These are phyloP conservation scores for Bergia sp. DNA, from an alignment of 92 coral and sea anemone genomes.

Conservation along the genomic window DNA sequence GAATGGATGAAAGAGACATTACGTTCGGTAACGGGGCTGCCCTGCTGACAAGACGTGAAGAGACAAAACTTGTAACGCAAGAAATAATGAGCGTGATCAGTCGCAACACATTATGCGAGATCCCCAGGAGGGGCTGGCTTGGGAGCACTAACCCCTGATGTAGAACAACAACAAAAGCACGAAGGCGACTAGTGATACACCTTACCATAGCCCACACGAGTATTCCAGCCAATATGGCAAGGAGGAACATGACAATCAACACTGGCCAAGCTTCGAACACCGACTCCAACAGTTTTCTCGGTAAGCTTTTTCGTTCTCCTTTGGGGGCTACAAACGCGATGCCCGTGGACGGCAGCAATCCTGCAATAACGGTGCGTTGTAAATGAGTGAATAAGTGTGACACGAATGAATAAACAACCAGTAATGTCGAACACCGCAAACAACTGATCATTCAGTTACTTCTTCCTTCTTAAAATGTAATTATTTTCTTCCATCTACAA, in stretches of 20 bases:
- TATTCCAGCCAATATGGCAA: conserved; percentile 84
- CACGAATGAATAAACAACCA: too few species aligned
- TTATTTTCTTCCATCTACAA: not conserved
- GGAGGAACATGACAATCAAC: conserved; percentile 71
- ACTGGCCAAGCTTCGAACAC: conserved; percentile 93
- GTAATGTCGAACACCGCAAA: not conserved
- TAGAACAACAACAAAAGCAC: too few species aligned
- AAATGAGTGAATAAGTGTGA: not conserved
- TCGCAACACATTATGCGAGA: too few species aligned
- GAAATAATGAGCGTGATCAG: too few species aligned
- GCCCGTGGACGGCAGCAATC: conserved; percentile 68
- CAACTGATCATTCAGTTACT: not conserved
- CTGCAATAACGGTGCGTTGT: not conserved
- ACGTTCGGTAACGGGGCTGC: too few species aligned
- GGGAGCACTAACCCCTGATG: too few species aligned
- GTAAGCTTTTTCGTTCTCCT: conserved; percentile 54
- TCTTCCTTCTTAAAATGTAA: too few species aligned
- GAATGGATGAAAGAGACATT: too few species aligned
- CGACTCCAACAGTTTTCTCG: conserved; percentile 64
- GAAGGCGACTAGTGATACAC: not conserved
- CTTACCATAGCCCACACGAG: conserved; percentile 83
- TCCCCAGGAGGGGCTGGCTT: too few species aligned
- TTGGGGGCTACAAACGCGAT: conserved; percentile 72
- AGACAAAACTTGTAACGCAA: too few species aligned
- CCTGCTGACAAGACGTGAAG: too few species aligned